These are phyloP conservation scores for Eriocheir sinensis DNA, from an alignment of 1,140 invertebrate genomes.

Conservation along the genomic window DNA sequence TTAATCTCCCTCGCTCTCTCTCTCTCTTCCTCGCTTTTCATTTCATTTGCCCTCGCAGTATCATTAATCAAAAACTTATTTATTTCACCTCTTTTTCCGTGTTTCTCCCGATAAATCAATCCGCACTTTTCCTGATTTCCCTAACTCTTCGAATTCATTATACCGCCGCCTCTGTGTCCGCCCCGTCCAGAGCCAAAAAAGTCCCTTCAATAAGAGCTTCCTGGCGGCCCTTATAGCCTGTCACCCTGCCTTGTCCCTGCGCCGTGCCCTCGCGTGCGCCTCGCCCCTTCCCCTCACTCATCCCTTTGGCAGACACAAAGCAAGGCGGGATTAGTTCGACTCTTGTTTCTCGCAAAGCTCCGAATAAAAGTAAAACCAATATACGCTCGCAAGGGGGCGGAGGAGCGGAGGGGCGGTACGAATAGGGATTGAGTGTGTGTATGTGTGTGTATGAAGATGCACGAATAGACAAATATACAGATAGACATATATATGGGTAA, in stretches of 20 bases:
- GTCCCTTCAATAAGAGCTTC: no score
- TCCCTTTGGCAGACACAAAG: neutral
- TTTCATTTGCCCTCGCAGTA: neutral
- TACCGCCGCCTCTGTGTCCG: no score
- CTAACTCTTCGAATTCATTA: no score
- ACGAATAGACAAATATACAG: no score
- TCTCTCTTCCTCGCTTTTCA: no score
- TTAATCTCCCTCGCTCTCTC: no score
- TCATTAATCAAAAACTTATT: neutral
- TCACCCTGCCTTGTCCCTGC: no score
- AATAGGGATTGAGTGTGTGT: neutral
- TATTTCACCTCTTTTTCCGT: neutral
- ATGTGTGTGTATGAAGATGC: neutral
- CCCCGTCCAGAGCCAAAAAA: no score
- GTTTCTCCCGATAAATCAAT: neutral
- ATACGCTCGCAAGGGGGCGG: neutral
- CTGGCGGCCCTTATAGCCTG: no score
- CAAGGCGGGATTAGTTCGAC: slow-evolving; percentile 3
- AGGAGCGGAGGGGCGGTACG: neutral
- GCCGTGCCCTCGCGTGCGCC: neutral
- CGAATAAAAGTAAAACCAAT: slow-evolving; percentile 17
- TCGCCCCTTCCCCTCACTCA: neutral
- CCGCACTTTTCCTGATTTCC: neutral
- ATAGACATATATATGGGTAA: no score
- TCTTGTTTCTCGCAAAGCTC: neutral